Evolutionary conservation across 2,888 invertebrate genomes (phyloP).

Genomic region (Choreutis nemorana): DNA sequence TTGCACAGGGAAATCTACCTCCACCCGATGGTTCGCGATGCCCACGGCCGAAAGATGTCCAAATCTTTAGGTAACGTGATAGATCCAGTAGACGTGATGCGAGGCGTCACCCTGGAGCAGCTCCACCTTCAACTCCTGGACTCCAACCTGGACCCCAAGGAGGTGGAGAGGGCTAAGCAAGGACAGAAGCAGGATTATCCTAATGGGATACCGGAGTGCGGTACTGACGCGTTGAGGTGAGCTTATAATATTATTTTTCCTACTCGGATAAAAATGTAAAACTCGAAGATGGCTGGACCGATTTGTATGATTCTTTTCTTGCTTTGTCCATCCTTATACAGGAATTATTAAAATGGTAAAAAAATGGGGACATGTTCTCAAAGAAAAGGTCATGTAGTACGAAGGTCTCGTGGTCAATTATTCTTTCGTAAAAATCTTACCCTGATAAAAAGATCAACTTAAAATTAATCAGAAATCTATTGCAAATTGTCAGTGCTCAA

Average conservation of each 20-base stretch:
- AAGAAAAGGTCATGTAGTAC: too few relatives aligned
- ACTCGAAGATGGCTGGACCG: too few relatives aligned
- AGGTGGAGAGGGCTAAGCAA: constrained; percentile 77
- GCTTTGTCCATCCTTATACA: too few relatives aligned
- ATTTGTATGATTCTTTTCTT: too few relatives aligned
- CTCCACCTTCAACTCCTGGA: constrained; percentile 76
- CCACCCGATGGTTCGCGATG: constrained; percentile 97
- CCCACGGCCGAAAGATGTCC: constrained; percentile 99
- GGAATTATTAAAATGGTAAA: too few relatives aligned
- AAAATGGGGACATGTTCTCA: too few relatives aligned
- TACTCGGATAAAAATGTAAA: too few relatives aligned
- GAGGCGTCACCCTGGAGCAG: constrained; percentile 82
- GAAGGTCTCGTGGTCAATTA: too few relatives aligned
- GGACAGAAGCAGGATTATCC: constrained; percentile 84
- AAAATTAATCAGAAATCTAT: too few relatives aligned
- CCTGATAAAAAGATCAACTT: too few relatives aligned
- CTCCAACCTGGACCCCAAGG: constrained; percentile 87
- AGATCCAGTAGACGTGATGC: constrained; percentile 95
- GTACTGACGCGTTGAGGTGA: constrained; percentile 90
- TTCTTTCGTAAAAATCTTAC: too few relatives aligned
- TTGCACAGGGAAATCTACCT: constrained; percentile 81
- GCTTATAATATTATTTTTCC: constrained; percentile 18
- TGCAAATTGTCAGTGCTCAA: too few relatives aligned
- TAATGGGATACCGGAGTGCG: constrained; percentile 96
- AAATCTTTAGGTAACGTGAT: constrained; percentile 98